These are phyloP conservation scores for Abramis brama DNA, from an alignment of 2,113 vertebrate genomes.

Conservation along the genomic window DNA sequence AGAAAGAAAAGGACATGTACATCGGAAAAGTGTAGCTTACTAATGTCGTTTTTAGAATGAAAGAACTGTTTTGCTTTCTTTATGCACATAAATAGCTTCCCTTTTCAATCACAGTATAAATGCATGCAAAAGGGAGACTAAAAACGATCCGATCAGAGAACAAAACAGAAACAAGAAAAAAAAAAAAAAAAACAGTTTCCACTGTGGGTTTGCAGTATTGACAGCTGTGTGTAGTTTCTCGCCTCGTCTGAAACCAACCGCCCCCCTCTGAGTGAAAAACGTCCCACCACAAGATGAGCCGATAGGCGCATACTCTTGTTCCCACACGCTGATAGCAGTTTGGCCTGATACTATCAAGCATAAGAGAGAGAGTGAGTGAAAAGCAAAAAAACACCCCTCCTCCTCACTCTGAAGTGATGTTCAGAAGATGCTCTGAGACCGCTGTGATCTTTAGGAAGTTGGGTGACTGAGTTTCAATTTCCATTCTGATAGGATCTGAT, in stretches of 20 bases:
- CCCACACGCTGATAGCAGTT: constrained; percentile 42
- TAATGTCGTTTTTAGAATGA: not conserved
- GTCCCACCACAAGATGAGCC: constrained; percentile 49
- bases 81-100: not conserved
- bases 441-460: constrained; percentile 18
- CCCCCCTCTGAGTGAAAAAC: constrained; percentile 48
- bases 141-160: constrained; percentile 60
- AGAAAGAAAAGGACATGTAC: not conserved
- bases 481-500: not conserved
- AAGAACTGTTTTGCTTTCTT: not conserved
- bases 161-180: constrained; percentile 16
- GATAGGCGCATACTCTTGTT: constrained; percentile 43
- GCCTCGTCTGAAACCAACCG: constrained; percentile 40
- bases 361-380: constrained; percentile 45
- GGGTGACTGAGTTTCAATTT: constrained; percentile 12
- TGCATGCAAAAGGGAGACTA: not conserved
- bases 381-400: not conserved
- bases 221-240: constrained; percentile 48
- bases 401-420: constrained; percentile 9
- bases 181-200: constrained; percentile 37
- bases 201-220: constrained; percentile 49
- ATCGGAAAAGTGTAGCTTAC: not conserved
- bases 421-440: not conserved
- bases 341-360: constrained; percentile 41
- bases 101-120: not conserved